Evolutionary conservation across 1,140 invertebrate genomes (phyloP), one percentile per base, ranked within the genome.

Genomic region (Musca domestica): DNA sequence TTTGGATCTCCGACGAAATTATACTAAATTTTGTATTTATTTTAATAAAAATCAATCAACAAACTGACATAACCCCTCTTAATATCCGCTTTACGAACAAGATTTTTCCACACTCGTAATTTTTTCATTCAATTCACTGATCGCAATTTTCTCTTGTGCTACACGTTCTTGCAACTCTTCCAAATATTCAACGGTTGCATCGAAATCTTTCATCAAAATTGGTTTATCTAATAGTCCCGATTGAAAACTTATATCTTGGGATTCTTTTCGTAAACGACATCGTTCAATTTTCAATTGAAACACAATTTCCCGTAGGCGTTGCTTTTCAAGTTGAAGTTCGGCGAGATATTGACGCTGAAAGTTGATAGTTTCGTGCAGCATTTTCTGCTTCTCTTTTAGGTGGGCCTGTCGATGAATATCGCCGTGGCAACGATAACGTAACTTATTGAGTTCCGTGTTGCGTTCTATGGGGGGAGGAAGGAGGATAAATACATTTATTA

Each of bases 211-310:
- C 72, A 80, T 71, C 17, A 80, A 66, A 0, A 61, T 19, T 0
- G 76, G 78, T 70, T 74, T 74, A 1, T 72, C 41, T 2, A 80
- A 52, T 6, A 80, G 73, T 6, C 78, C 78, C 10, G 74, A 73
- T n/a, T 72, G 64, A 7, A 30, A 70, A 72, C 65, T 20, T 52
- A 51, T 27, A 34, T 71, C 41, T 7, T 10, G 25, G 10, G 54
- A 49, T 12, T 66, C 46, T 7, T 15, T 27, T 47, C 67, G 19
- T 27, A 68, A 14, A 1, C n/a, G 2, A 2, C 30, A 23, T 0
- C 67, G 63, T 27, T 71, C 34, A 2, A 61, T n/a, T 51, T 68
- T 68, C 22, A 66, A 19, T 23, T 68, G 14, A 30, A 34, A 23
- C 4, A 66, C 10, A 15, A 27, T 27, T 19, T 25, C 15, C 14